A percentile compares a stretch with the other conserved stretches of the same genome.
Conservation (phyloP, 1,140 invertebrate species). For the Hyphantria cunea region DNA sequence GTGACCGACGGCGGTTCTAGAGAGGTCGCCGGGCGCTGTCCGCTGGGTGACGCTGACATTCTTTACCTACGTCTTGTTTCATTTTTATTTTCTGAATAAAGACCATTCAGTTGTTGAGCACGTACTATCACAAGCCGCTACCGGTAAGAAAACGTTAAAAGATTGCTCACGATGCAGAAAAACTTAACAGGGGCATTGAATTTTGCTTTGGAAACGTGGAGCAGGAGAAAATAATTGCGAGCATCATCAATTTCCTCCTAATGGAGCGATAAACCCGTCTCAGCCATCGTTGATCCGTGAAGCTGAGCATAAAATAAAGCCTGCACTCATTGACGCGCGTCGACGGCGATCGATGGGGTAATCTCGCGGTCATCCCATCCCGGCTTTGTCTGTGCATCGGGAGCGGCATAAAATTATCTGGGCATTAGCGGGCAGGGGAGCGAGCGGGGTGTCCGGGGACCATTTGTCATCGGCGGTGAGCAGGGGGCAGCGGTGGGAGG, state of each 20-base stretch:
- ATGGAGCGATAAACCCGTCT: constrained; percentile 59
- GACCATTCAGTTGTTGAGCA: constrained; percentile 34
- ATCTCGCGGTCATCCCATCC: constrained; percentile 64
- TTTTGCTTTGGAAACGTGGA: constrained; percentile 18
- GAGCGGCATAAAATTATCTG: constrained; percentile 73
- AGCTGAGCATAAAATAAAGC: constrained; percentile 56
- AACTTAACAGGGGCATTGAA: constrained; percentile 12
- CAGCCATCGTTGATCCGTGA: constrained; percentile 59
- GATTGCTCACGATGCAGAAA: no score
- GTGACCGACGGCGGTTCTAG: constrained; percentile 56
- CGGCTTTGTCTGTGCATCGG: constrained; percentile 57
- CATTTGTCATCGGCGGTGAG: constrained; percentile 74
- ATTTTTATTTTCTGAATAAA: constrained; percentile 41
- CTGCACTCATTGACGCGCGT: constrained; percentile 64
- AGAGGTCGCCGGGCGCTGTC: constrained; percentile 57
- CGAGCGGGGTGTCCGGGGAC: constrained; percentile 57
- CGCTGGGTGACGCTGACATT: constrained; percentile 69
- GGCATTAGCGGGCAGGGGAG: constrained; percentile 61
- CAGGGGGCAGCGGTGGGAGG: constrained; percentile 45
- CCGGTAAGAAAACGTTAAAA: constrained; percentile 3
- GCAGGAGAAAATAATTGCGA: constrained; percentile 33
- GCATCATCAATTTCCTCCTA: constrained; percentile 50
- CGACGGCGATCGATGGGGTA: constrained; percentile 61
- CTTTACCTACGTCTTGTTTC: constrained; percentile 56
- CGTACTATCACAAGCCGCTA: constrained; percentile 25